Conservation (phyloP, 2,113 vertebrate species). For the Corydoras sp. region DNA sequence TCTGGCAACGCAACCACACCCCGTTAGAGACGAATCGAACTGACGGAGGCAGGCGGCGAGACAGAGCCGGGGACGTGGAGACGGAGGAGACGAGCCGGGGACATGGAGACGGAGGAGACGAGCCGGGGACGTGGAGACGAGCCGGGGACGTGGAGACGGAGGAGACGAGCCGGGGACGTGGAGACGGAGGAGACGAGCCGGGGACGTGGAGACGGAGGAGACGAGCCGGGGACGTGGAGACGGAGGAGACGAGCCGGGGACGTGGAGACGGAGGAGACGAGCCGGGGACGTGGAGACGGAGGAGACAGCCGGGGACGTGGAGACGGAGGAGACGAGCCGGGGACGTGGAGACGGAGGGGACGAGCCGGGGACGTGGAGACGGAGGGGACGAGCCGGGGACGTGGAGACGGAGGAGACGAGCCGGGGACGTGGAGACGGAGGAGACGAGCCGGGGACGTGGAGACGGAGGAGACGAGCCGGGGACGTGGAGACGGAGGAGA, state of each 20-base stretch:
- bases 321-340: conserved; percentile 56
- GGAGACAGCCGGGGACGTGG: conserved; percentile 50
- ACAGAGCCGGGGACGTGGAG: conserved; percentile 45
- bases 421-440: conserved; percentile 56
- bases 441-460: conserved; percentile 48
- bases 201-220: conserved; percentile 57
- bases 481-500: conserved; percentile 58
- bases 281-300: conserved; percentile 36
- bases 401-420: conserved; percentile 44
- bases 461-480: conserved; percentile 47
- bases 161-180: conserved; percentile 48
- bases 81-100: conserved; percentile 47
- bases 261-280: conserved; percentile 58
- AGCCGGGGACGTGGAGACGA: conserved; percentile 43
- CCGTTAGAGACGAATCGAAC: conserved; percentile 65
- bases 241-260: conserved; percentile 48
- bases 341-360: conserved; percentile 37
- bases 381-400: conserved; percentile 44
- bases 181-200: conserved; percentile 47
- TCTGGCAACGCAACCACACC: conserved; percentile 57
- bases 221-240: conserved; percentile 45
- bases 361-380: conserved; percentile 51
- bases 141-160: conserved; percentile 57
- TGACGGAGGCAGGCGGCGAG: conserved; percentile 56
- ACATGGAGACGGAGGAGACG: no score